Evolutionary conservation across 2,113 vertebrate species (phyloP).

Genomic region (Telmatochromis brachygnathus): DNA sequence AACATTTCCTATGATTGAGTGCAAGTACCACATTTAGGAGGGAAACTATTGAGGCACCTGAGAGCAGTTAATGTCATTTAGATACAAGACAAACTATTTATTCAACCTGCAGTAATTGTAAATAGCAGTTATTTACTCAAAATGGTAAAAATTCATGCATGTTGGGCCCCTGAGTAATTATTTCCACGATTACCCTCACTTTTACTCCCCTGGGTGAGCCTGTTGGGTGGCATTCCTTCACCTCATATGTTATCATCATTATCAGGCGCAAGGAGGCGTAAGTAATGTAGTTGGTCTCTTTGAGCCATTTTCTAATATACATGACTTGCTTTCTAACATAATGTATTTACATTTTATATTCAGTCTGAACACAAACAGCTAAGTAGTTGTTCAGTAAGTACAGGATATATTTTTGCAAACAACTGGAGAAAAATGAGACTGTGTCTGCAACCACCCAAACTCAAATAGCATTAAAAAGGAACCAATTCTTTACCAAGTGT

Average conservation of each 20-base stretch:
- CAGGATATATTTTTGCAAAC: neutral
- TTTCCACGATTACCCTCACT: neutral
- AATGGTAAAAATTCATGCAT: neutral
- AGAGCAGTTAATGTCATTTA: neutral
- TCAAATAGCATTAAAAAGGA: constrained; percentile 34
- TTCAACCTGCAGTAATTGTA: neutral
- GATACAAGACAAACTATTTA: neutral
- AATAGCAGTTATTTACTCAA: neutral
- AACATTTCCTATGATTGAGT: neutral
- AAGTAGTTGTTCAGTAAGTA: neutral
- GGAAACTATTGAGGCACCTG: neutral
- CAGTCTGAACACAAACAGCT: neutral
- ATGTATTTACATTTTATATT: neutral
- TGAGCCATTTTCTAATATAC: neutral
- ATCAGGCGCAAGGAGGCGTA: neutral
- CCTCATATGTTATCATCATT: neutral
- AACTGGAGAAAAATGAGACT: neutral
- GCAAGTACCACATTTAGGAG: neutral
- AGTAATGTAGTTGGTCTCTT: neutral
- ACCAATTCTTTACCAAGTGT: constrained; percentile 41
- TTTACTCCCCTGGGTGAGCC: neutral
- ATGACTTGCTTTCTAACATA: neutral
- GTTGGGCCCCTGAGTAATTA: neutral
- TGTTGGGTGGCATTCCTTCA: neutral
- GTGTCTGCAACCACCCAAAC: neutral